Conservation (phyloP, 2,113 vertebrate genomes). For the Chelonoidis abingdonii region DNA sequence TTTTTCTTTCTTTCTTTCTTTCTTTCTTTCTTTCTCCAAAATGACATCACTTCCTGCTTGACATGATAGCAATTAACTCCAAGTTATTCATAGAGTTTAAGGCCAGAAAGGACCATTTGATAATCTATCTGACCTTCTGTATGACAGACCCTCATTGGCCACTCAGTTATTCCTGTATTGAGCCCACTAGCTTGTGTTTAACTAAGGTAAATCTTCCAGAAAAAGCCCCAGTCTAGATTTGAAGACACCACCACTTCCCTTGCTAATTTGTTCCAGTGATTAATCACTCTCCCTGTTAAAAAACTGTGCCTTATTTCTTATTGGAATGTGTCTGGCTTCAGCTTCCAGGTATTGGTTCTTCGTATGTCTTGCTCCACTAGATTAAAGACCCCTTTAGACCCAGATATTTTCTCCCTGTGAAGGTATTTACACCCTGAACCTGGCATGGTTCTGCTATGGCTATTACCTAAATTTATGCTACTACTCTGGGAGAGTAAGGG, state of each 20-base stretch:
- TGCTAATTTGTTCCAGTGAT: not conserved
- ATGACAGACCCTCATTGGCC: not conserved
- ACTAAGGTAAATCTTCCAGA: not conserved
- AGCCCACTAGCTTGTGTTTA: not conserved
- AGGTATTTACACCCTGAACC: not conserved
- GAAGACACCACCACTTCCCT: not conserved
- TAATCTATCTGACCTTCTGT: not conserved
- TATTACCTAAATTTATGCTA: not conserved
- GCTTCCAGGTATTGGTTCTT: not conserved
- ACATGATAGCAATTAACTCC: not conserved
- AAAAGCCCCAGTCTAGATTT: not conserved
- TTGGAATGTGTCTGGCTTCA: not conserved
- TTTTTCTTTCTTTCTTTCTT: not conserved
- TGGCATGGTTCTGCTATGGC: not conserved
- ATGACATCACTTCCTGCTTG: not conserved
- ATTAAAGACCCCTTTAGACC: not conserved
- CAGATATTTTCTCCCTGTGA: not conserved
- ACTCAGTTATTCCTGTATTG: not conserved
- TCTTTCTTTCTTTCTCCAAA: not conserved
- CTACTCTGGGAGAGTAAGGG: not conserved
- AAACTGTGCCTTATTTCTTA: not conserved
- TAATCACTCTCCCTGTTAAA: not conserved
- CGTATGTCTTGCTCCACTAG: not conserved
- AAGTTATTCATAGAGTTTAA: not conserved
- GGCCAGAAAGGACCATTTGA: not conserved